Conservation (phyloP, 2,888 invertebrate species). For the Orgyia antiqua region DNA sequence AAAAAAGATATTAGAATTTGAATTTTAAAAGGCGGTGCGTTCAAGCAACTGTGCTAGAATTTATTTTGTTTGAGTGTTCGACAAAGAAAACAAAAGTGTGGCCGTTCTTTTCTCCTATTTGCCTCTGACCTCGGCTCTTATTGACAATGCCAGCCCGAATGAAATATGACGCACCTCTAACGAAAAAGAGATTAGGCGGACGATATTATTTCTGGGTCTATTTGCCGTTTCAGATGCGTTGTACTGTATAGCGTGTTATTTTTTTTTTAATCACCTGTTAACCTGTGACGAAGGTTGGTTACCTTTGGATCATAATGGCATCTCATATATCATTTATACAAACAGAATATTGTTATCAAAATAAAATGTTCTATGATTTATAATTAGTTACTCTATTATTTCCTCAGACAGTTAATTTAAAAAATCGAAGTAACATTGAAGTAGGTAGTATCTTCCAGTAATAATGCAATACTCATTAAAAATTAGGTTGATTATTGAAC, state of each 20-base stretch:
- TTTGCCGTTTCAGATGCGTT: conserved; percentile 50
- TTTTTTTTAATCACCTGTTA: conserved; percentile 58
- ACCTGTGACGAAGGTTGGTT: conserved; percentile 57
- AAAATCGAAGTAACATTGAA: no score
- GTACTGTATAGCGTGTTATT: conserved; percentile 40
- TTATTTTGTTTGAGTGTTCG: conserved; percentile 70
- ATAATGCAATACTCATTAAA: no score
- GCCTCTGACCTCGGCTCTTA: conserved; percentile 72
- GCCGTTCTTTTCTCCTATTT: conserved; percentile 70
- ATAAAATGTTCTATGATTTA: conserved; percentile 17
- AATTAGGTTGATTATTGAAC: no score
- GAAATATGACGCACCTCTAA: conserved; percentile 73
- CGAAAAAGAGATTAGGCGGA: conserved; percentile 72
- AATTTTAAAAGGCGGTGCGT: conserved; percentile 71
- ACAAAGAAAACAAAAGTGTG: conserved; percentile 69
- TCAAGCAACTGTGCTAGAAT: conserved; percentile 62
- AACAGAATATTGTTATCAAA: conserved; percentile 19
- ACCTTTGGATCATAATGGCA: conserved; percentile 35
- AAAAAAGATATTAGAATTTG: conserved; percentile 60
- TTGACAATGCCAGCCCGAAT: conserved; percentile 77
- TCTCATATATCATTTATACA: conserved; percentile 8
- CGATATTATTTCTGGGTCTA: conserved; percentile 59
- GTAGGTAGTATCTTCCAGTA: no score
- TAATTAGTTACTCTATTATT: background rate
- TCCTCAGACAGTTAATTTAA: no score